Evolutionary conservation across 1,140 invertebrate species (phyloP), one percentile per base, ranked within the genome.

Genomic region (Temnothorax longispinosus): DNA sequence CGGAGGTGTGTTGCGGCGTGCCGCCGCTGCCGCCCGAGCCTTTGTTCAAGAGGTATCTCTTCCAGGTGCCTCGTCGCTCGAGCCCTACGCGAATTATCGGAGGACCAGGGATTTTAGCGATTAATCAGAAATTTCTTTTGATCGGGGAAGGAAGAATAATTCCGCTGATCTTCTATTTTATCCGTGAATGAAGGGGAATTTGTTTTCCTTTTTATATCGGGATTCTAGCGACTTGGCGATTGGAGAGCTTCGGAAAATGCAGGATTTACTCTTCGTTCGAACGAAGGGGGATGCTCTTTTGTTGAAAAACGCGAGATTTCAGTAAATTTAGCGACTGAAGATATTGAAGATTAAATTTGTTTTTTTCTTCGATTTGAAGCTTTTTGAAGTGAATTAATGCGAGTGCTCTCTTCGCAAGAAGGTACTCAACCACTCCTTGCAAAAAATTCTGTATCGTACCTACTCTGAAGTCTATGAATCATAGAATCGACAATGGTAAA

Each of bases 1-100:
- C 97, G 15, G 97, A 97, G 91, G 96, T 96, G 92, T 97, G 97
- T 84, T 96, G 96, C n/a, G 97, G 96, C 21, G 97, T 97, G 0
- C 96, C 82, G 95, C 92, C 82, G 80, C 92, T 93, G 13, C 94
- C 93, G 21, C 87, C 90, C 41, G 88, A 90, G 75, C 93, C 81
- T 90, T 94, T 93, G 50, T 96, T 96, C 54, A 97, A 89, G 52
- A 94, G 87, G 38, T 97, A 92, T 21, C 96, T 94, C 54, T 96
- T 95, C 97, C 97, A 97, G 56, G 97, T 97, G 88, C 96, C 96
- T 15, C 96, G 93, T n/a, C 97, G 94, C 85, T 97, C 96, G 95
- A 95, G 65, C 86, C 92, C 93, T 93, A 86, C 44, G 86, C 35
- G 13, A 75, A 84, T 84, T 84, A 41, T 47, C 7, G 15, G 18